Percentiles rank a stretch among this genome's conserved stretches.
Conservation (phyloP, 2,888 invertebrate species). For the Nipponacmea schrenckii region DNA sequence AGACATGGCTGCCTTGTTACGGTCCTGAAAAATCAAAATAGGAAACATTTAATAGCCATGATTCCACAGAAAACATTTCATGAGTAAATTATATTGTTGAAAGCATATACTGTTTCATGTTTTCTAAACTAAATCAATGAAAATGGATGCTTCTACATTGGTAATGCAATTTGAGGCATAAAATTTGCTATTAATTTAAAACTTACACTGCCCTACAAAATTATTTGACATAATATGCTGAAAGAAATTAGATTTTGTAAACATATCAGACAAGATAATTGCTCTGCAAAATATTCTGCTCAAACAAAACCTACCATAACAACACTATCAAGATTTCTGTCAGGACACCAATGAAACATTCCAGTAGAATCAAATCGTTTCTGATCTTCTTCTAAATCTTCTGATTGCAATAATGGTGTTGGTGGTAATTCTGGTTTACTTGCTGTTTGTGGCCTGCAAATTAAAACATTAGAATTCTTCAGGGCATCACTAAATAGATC, state of each 20-base stretch:
- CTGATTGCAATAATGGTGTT: conserved; percentile 33
- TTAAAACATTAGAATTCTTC: neutral
- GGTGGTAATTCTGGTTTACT: conserved; percentile 36
- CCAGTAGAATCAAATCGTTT: conserved; percentile 91
- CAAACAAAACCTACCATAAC: conserved; percentile 78
- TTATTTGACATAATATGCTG: too few relatives aligned
- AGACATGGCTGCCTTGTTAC: conserved; percentile 99
- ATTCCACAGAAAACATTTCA: too few relatives aligned
- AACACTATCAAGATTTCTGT: conserved; percentile 95
- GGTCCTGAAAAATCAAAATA: conserved; percentile 76
- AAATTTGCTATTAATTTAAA: too few relatives aligned
- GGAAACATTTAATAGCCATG: neutral
- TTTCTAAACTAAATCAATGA: neutral
- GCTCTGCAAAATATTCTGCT: too few relatives aligned
- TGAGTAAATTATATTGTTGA: too few relatives aligned
- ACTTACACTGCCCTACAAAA: too few relatives aligned
- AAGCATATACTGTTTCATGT: too few relatives aligned
- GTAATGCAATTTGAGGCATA: too few relatives aligned
- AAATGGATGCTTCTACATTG: neutral
- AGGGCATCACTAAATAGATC: too few relatives aligned
- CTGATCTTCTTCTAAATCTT: conserved; percentile 48
- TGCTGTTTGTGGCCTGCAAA: conserved; percentile 47
- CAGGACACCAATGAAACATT: conserved; percentile 99
- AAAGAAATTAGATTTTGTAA: too few relatives aligned
- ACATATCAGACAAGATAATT: too few relatives aligned